phyloP scores from a whole-genome alignment of 2,797 vertebrate species.

The Rhadinocentrus ornatus region DNA sequence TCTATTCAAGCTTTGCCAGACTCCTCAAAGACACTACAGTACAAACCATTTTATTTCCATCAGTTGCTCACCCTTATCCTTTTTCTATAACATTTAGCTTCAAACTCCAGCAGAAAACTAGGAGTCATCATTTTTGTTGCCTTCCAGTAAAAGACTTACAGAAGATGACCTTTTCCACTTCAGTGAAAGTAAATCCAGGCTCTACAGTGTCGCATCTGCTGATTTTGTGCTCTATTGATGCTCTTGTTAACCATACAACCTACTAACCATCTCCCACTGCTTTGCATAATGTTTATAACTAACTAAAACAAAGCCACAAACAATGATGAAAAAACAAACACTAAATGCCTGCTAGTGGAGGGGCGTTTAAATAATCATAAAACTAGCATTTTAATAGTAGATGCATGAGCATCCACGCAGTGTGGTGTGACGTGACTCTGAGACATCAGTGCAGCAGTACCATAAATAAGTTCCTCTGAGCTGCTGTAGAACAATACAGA shows the following conservation, averaged over 20 bases:
- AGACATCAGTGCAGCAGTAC: constrained; percentile 37
- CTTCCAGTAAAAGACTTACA: constrained; percentile 64
- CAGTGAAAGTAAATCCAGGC: constrained; percentile 60
- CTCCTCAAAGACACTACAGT: constrained; percentile 35
- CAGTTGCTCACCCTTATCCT: constrained; percentile 10
- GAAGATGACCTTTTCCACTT: constrained; percentile 76
- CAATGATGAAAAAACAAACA: constrained; percentile 40
- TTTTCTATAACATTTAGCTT: constrained; percentile 33
- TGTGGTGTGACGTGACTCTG: constrained; percentile 30
- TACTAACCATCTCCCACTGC: constrained; percentile 14
- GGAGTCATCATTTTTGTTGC: constrained; percentile 59
- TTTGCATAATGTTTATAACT: constrained; percentile 25
- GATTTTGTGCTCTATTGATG: constrained; percentile 47
- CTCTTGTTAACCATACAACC: constrained; percentile 61
- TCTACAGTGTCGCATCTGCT: constrained; percentile 59
- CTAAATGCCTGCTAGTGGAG: constrained; percentile 60
- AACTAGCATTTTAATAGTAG: constrained; percentile 53
- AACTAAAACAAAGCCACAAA: constrained; percentile 49
- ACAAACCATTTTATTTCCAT: not conserved
- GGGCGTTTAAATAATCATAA: constrained; percentile 61
- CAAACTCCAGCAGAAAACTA: constrained; percentile 40
- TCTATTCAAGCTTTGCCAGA: constrained; percentile 17
- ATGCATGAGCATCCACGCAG: constrained; percentile 35
- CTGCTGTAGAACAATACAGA: constrained; percentile 37
- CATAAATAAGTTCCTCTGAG: constrained; percentile 52